phyloP scores from a whole-genome alignment of 2,888 invertebrate genomes.

The Iselma pallidipennis region DNA sequence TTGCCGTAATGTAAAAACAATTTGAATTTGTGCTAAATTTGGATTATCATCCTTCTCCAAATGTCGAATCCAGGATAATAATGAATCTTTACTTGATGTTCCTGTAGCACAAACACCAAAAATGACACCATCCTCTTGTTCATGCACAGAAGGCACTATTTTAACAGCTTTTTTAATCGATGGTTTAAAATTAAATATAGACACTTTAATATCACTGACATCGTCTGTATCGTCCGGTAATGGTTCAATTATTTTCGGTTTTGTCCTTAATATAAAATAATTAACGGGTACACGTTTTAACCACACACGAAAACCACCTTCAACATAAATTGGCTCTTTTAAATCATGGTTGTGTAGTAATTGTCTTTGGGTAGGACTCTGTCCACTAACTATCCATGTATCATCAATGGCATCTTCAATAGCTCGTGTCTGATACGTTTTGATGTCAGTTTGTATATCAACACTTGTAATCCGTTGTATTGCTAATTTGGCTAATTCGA shows the following conservation, averaged over 20 bases:
- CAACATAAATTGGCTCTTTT: constrained; percentile 72
- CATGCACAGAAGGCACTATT: constrained; percentile 73
- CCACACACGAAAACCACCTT: constrained; percentile 85
- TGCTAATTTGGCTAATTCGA: constrained; percentile 81
- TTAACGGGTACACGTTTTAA: constrained; percentile 73
- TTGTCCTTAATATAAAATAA: constrained; percentile 82
- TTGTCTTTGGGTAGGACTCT: constrained; percentile 74
- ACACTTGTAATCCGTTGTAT: constrained; percentile 82
- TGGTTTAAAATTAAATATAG: constrained; percentile 58
- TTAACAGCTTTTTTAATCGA: constrained; percentile 53
- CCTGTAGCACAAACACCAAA: constrained; percentile 90
- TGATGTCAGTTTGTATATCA: constrained; percentile 64
- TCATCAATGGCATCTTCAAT: constrained; percentile 78
- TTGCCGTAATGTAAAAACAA: constrained; percentile 80
- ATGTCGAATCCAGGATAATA: constrained; percentile 88
- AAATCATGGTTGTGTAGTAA: constrained; percentile 68
- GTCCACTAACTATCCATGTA: constrained; percentile 91
- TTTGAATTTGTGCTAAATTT: constrained; percentile 71
- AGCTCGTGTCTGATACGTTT: constrained; percentile 63
- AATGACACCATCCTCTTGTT: constrained; percentile 91
- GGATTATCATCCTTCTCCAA: constrained; percentile 78
- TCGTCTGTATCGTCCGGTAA: constrained; percentile 69
- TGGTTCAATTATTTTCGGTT: constrained; percentile 60
- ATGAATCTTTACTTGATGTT: constrained; percentile 85
- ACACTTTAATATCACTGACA: constrained; percentile 69